These are phyloP conservation scores for Chionodraco myersi DNA, from an alignment of 2,113 vertebrate species.

Conservation along the genomic window DNA sequence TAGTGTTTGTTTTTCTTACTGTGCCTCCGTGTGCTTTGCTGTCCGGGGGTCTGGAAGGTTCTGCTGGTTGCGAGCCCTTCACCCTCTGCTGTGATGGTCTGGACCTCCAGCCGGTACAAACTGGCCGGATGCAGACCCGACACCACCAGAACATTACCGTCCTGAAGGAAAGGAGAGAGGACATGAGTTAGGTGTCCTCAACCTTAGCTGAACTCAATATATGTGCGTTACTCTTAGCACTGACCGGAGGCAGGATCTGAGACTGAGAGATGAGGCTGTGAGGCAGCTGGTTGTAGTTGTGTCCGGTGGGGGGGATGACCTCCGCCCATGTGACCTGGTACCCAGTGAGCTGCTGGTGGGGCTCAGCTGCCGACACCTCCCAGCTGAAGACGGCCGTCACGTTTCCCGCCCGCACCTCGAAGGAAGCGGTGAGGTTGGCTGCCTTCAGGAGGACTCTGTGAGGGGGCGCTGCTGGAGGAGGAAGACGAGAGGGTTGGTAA, in stretches of 20 bases:
- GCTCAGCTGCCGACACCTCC: constrained; percentile 79
- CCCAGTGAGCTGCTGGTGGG: constrained; percentile 85
- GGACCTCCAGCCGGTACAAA: constrained; percentile 78
- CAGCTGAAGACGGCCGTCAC: constrained; percentile 91
- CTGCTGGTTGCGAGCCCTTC: constrained; percentile 71
- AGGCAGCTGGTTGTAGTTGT: constrained; percentile 86
- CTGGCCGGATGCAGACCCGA: constrained; percentile 67
- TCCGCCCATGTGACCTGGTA: constrained; percentile 94
- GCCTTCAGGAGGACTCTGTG: constrained; percentile 85
- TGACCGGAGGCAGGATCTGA: constrained; percentile 90
- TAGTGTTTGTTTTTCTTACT: constrained; percentile 50
- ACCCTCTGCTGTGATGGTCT: constrained; percentile 63
- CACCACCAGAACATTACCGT: constrained; percentile 65
- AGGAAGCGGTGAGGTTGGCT: constrained; percentile 90
- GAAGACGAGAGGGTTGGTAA: background rate
- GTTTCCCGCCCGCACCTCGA: constrained; percentile 83
- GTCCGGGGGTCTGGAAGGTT: constrained; percentile 76
- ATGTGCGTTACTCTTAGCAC: background rate
- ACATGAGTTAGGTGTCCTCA: background rate
- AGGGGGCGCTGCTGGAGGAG: constrained; percentile 56
- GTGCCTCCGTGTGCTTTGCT: constrained; percentile 54
- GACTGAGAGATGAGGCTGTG: constrained; percentile 92
- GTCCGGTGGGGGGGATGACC: constrained; percentile 85
- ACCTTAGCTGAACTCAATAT: background rate
- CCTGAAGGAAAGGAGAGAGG: constrained; percentile 46